These are phyloP conservation scores for Aptenodytes patagonicus DNA, from an alignment of 2,113 vertebrate species.

Conservation along the genomic window DNA sequence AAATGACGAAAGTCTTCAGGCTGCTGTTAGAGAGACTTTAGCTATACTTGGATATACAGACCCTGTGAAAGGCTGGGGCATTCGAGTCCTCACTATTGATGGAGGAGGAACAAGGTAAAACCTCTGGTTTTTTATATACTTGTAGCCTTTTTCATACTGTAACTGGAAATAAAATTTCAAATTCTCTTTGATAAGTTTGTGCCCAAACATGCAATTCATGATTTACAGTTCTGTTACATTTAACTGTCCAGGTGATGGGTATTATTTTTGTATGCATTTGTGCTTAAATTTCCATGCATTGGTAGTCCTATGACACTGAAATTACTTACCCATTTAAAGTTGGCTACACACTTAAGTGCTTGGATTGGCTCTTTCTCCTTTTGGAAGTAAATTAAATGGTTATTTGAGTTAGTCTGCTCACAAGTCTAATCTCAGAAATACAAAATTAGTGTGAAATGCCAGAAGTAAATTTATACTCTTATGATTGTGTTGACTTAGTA, in stretches of 20 bases:
- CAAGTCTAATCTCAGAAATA: neutral
- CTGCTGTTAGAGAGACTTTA: slow-evolving; percentile 89
- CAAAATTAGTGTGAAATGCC: neutral
- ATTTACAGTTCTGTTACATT: neutral
- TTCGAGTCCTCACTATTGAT: slow-evolving; percentile 90
- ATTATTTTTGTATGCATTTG: neutral
- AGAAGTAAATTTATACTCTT: neutral
- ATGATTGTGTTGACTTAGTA: neutral
- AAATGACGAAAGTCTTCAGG: slow-evolving; percentile 85
- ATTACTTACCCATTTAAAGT: neutral
- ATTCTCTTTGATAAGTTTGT: neutral
- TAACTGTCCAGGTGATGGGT: neutral
- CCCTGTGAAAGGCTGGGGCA: slow-evolving; percentile 88
- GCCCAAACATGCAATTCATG: neutral
- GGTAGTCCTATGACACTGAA: neutral
- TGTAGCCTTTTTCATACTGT: neutral
- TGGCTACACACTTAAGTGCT: neutral
- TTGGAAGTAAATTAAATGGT: neutral
- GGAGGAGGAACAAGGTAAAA: slow-evolving; percentile 94
- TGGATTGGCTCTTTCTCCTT: neutral
- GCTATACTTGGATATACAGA: slow-evolving; percentile 87
- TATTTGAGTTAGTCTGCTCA: neutral
- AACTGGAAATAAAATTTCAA: neutral
- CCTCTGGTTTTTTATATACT: neutral
- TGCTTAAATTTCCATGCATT: neutral